These are phyloP conservation scores for Geophilus truncorum DNA, from an alignment of 2,888 invertebrate genomes.

Conservation along the genomic window DNA sequence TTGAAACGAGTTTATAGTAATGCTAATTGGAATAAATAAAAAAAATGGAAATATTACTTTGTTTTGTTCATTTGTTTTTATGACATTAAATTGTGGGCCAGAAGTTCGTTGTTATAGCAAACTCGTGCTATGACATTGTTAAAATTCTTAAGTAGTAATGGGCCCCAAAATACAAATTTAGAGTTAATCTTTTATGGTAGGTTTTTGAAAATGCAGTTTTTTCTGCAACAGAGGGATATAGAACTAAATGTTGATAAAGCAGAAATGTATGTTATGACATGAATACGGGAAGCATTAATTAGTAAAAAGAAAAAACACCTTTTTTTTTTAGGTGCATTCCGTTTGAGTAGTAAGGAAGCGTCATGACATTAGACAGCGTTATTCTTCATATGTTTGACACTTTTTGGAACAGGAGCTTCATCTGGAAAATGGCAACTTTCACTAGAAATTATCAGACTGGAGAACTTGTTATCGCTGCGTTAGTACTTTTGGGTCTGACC, in stretches of 20 bases:
- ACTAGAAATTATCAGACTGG: not conserved
- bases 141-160: not conserved
- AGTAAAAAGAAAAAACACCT: too few relatives aligned
- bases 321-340: too few relatives aligned
- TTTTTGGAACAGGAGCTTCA: not conserved
- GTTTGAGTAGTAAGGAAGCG: too few relatives aligned
- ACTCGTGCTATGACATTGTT: not conserved
- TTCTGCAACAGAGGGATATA: too few relatives aligned
- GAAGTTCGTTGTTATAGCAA: not conserved
- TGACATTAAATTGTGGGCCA: not conserved
- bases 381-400: not conserved
- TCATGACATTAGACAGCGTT: not conserved
- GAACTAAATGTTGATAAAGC: too few relatives aligned
- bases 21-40: too few relatives aligned
- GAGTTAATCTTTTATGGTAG: not conserved
- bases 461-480: not conserved
- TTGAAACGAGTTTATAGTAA: not conserved
- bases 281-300: too few relatives aligned
- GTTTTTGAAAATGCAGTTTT: too few relatives aligned
- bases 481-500: not conserved
- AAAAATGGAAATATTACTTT: too few relatives aligned
- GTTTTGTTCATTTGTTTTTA: not conserved
- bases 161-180: not conserved
- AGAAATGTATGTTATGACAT: too few relatives aligned
- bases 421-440: not conserved